These are phyloP conservation scores for Lepetodrilus schrolli DNA, from an alignment of 2,888 invertebrate species.

Conservation along the genomic window DNA sequence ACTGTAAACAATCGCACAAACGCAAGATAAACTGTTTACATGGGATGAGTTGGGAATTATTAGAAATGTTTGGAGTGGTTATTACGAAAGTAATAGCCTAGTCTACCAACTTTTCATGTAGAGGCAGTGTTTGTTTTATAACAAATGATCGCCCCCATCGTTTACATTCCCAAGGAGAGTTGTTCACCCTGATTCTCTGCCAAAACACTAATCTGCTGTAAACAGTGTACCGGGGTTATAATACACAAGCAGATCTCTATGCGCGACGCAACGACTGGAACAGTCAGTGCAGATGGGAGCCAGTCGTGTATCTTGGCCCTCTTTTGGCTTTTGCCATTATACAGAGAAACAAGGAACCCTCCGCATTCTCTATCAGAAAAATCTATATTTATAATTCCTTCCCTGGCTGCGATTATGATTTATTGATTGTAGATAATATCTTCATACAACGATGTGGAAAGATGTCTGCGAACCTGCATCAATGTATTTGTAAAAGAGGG, in stretches of 20 bases:
- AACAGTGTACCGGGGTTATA: neutral
- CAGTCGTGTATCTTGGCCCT: too few species aligned
- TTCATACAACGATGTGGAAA: too few species aligned
- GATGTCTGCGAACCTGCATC: too few species aligned
- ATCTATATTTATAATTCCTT: too few species aligned
- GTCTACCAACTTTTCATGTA: slow-evolving; percentile 23
- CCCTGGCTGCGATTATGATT: too few species aligned
- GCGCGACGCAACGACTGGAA: too few species aligned
- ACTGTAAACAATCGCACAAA: slow-evolving; percentile 24
- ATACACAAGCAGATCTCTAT: too few species aligned
- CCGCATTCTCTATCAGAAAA: neutral
- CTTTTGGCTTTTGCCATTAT: too few species aligned
- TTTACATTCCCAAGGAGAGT: neutral
- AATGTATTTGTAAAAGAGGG: too few species aligned
- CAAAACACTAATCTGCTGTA: neutral
- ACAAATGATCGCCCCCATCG: slow-evolving; percentile 11
- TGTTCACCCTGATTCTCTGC: neutral
- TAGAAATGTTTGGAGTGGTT: slow-evolving; percentile 21
- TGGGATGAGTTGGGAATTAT: slow-evolving; percentile 22
- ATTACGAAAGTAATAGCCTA: slow-evolving; percentile 22
- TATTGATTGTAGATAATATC: too few species aligned
- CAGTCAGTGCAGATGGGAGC: too few species aligned
- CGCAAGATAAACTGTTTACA: slow-evolving; percentile 26
- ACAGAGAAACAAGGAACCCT: too few species aligned
- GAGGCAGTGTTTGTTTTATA: slow-evolving; percentile 25